Base-by-base conservation (phyloP, 2,797 vertebrate genomes). In the Furcifer pardalis region DNA sequence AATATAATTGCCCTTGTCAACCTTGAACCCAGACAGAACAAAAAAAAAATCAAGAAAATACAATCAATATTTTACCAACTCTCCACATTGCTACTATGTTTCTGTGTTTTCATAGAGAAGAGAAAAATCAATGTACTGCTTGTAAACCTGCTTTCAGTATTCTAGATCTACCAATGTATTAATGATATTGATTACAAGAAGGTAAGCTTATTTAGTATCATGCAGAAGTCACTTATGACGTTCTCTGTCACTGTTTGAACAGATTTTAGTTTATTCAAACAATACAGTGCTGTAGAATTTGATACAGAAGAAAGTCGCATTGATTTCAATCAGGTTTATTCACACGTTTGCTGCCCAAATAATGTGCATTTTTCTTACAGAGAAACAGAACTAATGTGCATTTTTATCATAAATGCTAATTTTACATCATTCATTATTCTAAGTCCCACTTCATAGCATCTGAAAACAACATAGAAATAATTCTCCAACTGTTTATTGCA, bases 1-100 rank as follows among this genome's bases (percentile, higher is more conserved):
- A 83, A 87, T 91, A 65, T 79, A 92, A 92, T 87, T 93, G 89
- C 89, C 89, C 91, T 92, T 91, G 91, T 92, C 92, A 95, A 91
- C 88, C 84, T 94, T 93, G 91, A 94, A 89, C 83, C 88, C 79
- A 84, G 74, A 90, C 79, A 90, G 84, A 79, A 94, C 92, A 91
- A 94, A 95, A 92, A 91, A 94, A 95, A 92, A 89, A 94, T 86
- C 23, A 90, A 82, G 80, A 88, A 92, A 94, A 94, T 84, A 91
- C 92, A 95, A 93, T 95, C 92, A 92, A 92, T 94, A 94, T 88
- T 79, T 72, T 81, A 87, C 91, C 87, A 93, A 85, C 89, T 87
- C 90, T 90, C 84, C 72, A 93, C 88, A 84, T 92, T 93, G 93
- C 68, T 91, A 84, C 81, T 77, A 88, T 87, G 65, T 89, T 85